A percentile compares a stretch with the other conserved stretches of the same genome.
Evolutionary conservation across 2,797 vertebrate genomes (phyloP).

Genomic region (Onychomys leucogaster): DNA sequence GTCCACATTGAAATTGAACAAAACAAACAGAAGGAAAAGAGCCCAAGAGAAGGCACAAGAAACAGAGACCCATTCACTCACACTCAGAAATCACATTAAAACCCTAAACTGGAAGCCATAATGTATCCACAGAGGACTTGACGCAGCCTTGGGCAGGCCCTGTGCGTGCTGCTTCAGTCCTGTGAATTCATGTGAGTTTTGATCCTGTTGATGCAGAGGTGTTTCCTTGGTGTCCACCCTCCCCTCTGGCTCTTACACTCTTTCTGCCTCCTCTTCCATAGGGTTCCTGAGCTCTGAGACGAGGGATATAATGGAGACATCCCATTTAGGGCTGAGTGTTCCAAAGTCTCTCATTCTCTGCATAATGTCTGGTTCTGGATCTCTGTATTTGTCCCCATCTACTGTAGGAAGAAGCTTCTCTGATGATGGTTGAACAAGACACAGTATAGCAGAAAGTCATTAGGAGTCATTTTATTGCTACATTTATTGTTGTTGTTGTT

Average conservation of each 20-base stretch:
- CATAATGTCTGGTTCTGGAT: not conserved
- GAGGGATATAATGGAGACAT: too few relatives aligned
- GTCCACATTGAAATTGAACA: not conserved
- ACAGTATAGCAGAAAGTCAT: not conserved
- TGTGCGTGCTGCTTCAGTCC: not conserved
- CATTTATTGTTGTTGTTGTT: not conserved
- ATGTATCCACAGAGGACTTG: not conserved
- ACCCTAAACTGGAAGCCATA: not conserved
- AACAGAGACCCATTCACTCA: not conserved
- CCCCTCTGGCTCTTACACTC: not conserved
- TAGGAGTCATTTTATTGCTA: not conserved
- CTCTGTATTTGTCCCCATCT: not conserved
- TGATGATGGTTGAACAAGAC: not conserved
- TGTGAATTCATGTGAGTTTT: not conserved
- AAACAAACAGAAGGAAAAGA: not conserved
- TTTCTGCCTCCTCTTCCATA: not conserved
- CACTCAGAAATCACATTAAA: not conserved
- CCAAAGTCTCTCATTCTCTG: not conserved
- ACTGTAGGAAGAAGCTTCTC: not conserved
- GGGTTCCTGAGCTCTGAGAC: not conserved
- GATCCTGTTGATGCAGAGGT: not conserved
- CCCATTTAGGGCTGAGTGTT: not conserved
- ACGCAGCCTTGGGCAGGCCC: too few relatives aligned
- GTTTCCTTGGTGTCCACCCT: not conserved
- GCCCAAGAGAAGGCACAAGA: not conserved